Evolutionary conservation across 2,113 vertebrate genomes (phyloP), one percentile per base, ranked within the genome.

Genomic region (Aythya baeri): DNA sequence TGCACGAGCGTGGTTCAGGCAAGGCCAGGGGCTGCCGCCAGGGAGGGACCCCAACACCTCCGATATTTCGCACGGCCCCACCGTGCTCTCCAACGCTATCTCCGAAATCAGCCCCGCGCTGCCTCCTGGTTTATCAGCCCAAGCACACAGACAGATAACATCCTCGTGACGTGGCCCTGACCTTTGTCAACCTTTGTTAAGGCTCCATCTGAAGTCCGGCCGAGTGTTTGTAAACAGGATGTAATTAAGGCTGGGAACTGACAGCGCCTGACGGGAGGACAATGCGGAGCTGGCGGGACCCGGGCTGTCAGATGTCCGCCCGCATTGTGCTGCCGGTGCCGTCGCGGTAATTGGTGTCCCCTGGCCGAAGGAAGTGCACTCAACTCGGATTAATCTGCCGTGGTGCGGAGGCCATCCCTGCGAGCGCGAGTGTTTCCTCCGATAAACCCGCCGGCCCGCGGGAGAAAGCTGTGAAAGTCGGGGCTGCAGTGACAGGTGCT

Each of bases 171-270:
- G 98, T 97, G 98, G 98, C 98, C 98, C 94, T 99, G 98, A 99
- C 99, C 99, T 98, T 98, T 97, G 97, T 96, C 98, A 98, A 98
- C 98, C 98, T 98, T 98, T 98, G 98, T 98, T 98, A 98, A 98
- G 98, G 97, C 97, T 98, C 98, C 98, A 98, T 98, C 98, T 98
- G 98, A 98, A 98, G 98, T 98, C 97, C 98, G 98, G 97, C 98
- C 97, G 97, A 98, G 98, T 99, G 98, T 99, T 99, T 99, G 99
- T 99, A 99, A 99, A 99, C 99, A 99, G 99, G 99, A 99, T 98
- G 99, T 99, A 98, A 99, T 99, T 99, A 99, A 99, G 98, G 98
- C 98, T 98, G 98, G 98, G 99, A 99, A 99, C 98, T 98, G 97
- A 98, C 98, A 98, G 97, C 97, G 98, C 96, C 98, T 98, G 98